A percentile compares a stretch with the other conserved stretches of the same genome.
These are phyloP conservation scores for Nyleta sp. DNA, from an alignment of 2,888 invertebrate species.

Conservation along the genomic window DNA sequence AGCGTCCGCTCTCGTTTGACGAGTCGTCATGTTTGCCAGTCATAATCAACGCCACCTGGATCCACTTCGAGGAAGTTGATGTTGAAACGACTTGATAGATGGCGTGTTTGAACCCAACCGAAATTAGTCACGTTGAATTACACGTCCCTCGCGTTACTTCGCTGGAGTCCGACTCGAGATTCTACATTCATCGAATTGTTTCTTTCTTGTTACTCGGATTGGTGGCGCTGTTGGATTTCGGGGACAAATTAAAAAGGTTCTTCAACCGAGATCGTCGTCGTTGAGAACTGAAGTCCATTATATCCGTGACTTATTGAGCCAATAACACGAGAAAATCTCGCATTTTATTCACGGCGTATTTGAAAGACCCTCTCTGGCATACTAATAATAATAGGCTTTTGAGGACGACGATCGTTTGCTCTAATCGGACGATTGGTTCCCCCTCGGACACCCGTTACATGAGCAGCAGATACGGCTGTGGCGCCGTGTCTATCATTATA, in stretches of 20 bases:
- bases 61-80: neutral
- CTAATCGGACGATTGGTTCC: constrained; percentile 33
- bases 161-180: too few species aligned
- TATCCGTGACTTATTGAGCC: constrained; percentile 26
- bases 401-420: constrained; percentile 33
- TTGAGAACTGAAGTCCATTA: neutral
- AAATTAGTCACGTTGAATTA: constrained; percentile 19
- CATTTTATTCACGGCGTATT: constrained; percentile 47
- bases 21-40: constrained; percentile 12
- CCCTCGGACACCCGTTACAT: constrained; percentile 51
- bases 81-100: constrained; percentile 10
- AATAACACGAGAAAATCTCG: constrained; percentile 40
- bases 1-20: constrained; percentile 23
- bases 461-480: constrained; percentile 71
- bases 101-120: neutral
- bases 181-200: too few species aligned
- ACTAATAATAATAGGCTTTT: constrained; percentile 57
- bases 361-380: constrained; percentile 52
- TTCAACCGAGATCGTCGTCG: too few species aligned
- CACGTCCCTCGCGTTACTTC: too few species aligned
- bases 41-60: constrained; percentile 34
- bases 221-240: too few species aligned
- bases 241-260: neutral
- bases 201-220: too few species aligned
- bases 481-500: constrained; percentile 79